Percentiles rank a stretch among this genome's conserved stretches.
These are phyloP conservation scores for Diarsia mendica DNA, from an alignment of 2,888 invertebrate genomes.

Conservation along the genomic window DNA sequence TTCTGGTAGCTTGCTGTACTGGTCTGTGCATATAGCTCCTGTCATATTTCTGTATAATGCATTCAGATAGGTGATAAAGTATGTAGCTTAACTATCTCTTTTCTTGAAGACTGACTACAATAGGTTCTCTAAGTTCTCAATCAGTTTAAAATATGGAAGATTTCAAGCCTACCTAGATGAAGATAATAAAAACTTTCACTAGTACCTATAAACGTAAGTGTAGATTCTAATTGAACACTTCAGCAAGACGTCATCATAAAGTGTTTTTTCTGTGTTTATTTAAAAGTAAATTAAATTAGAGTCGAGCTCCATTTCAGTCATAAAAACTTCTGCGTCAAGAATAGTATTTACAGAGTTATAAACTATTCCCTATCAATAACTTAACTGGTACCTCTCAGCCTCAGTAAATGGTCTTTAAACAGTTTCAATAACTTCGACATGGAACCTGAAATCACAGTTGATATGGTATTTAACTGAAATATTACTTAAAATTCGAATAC, in stretches of 20 bases:
- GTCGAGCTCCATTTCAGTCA: background rate
- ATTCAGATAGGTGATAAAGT: background rate
- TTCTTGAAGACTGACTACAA: background rate
- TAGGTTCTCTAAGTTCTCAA: background rate
- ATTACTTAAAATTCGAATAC: background rate
- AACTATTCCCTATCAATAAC: constrained; percentile 8
- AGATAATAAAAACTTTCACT: background rate
- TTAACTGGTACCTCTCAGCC: constrained; percentile 34
- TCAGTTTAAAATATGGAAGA: background rate
- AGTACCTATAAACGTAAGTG: background rate
- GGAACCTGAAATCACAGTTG: background rate
- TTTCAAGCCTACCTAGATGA: background rate
- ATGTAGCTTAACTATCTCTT: background rate
- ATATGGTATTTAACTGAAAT: background rate
- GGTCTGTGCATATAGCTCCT: background rate
- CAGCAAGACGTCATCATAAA: background rate
- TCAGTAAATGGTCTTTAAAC: constrained; percentile 18
- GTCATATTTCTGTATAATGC: background rate
- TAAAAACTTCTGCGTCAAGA: background rate
- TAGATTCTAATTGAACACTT: background rate
- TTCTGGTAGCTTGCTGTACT: too few relatives aligned
- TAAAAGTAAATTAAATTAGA: background rate
- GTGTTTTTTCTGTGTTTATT: background rate
- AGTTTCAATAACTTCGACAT: constrained; percentile 20
- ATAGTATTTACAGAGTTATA: background rate